Percentiles rank a stretch among this genome's conserved stretches.
Conservation (phyloP, 2,113 vertebrate genomes). For the Osmerus eperlanus region DNA sequence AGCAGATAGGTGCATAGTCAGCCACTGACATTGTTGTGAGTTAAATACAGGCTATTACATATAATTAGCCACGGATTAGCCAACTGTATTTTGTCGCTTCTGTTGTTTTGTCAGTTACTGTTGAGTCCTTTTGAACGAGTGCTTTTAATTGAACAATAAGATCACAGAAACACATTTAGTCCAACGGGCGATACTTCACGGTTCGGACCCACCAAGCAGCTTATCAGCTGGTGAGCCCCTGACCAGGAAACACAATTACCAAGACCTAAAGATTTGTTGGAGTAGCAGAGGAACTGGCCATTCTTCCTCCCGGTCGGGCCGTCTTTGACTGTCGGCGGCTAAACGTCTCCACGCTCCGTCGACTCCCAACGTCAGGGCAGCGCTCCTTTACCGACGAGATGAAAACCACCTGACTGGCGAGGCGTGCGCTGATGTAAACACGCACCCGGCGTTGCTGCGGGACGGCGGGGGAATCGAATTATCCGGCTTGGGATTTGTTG, state of each 20-base stretch:
- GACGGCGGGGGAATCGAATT: constrained; percentile 48
- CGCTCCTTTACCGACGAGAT: background rate
- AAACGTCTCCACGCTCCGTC: constrained; percentile 50
- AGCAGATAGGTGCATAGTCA: constrained; percentile 47
- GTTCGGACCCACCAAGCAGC: too few relatives aligned
- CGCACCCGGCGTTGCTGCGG: constrained; percentile 20
- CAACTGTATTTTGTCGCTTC: constrained; percentile 37
- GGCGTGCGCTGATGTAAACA: constrained; percentile 40
- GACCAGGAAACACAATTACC: constrained; percentile 17
- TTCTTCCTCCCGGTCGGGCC: too few relatives aligned
- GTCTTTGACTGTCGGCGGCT: constrained; percentile 36
- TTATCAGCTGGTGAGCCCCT: constrained; percentile 11
- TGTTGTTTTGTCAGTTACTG: constrained; percentile 36
- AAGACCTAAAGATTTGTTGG: too few relatives aligned
- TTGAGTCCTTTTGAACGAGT: constrained; percentile 28
- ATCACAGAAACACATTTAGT: too few relatives aligned
- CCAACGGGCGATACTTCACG: too few relatives aligned
- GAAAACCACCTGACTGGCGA: constrained; percentile 36
- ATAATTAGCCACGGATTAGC: constrained; percentile 62
- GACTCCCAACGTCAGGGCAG: background rate
- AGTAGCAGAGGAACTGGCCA: too few relatives aligned
- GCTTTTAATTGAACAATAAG: too few relatives aligned
- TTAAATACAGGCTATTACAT: constrained; percentile 58
- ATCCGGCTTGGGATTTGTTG: constrained; percentile 43
- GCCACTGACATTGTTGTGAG: constrained; percentile 38